Base-by-base conservation (phyloP, 1,140 invertebrate genomes). In the Calliopsis andreniformis region DNA sequence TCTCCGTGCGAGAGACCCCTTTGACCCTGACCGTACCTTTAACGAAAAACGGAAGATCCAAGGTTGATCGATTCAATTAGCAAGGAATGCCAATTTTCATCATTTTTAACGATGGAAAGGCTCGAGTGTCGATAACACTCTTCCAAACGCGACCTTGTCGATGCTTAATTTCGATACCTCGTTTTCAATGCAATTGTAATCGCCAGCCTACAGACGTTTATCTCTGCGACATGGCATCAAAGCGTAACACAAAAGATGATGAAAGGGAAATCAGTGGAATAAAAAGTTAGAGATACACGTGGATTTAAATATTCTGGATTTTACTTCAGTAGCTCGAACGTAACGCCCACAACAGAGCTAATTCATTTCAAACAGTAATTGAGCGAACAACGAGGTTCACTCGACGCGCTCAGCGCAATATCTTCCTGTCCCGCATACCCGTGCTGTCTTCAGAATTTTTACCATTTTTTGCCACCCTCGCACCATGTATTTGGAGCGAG, bases 121-220 rank as follows among this genome's bases (percentile, higher is more conserved):
- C 7, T 39, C 12, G 20, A n/a, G 49, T 73, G 69, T 71, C 69
- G 69, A 71, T 71, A 71, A 63, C 69, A 63, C 58, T 71, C 69
- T 43, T 3, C 14, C 20, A 59, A 20, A 61, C 55, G 18, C 23
- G 30, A 23, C 32, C 58, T 39, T 63, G 69, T 71, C 69, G 42
- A 71, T 61, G 62, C 45, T 63, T 63, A 63, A 51, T 39, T 58
- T 23, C 45, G 32, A 62, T 51, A 51, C 45, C 32, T 5, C 30
- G 28, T n/a, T 14, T 43, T 25, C 30, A 20, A 59, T 35, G 20
- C 55, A 28, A 63, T 39, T 63, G 32, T 49, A 28, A 63, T 30
- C 56, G 45, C 35, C 23, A 18, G 7, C 0, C 8, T n/a, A n/a
- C 43, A 16, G 5, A 18, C 67, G 35, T 16, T 32, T 66, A 16